Base-by-base conservation (phyloP, 2,888 invertebrate genomes). In the Imbricaverruca yamaguchii region DNA sequence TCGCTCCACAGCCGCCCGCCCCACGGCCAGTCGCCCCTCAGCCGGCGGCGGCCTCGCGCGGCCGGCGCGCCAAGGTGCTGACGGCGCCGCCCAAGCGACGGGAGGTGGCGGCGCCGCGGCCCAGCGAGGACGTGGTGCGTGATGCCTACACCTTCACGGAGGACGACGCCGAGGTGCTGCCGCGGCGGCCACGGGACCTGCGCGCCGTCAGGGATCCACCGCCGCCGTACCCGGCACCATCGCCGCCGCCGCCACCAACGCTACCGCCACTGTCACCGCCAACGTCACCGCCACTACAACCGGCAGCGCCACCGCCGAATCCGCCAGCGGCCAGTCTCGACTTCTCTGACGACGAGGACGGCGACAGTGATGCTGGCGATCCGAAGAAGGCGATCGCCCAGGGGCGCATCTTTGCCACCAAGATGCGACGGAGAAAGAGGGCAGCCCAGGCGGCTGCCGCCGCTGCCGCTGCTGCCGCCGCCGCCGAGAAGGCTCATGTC, bases 331-430 rank as follows among this genome's bases (percentile, higher is more conserved):
- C 39, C 39, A 39, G 39, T 39, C 39, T 39, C 4, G 39, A 39
- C 39, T 39, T 39, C 39, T 39, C 39, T 4, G 39, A 39, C 39
- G 59, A 67, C n/a, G 65, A 67, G n/a, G 79, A 79, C 79, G 79
- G 57, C 12, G 56, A 78, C 55, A 79, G 79, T 23, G 79, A 79
- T 25, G 25, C n/a, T 18, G 79, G 57, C 79, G n/a, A n/a, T 12
- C 79, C 79, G 11, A 79, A 79, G 56, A 79, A 79, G 57, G 79
- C 57, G 1, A 79, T 79, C 25, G 79, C 79, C 12, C 79, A 79
- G 57, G 79, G 79, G 23, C 57, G 79, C 23, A 79, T 79, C 57
- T 79, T 79, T 15, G 79, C 79, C 7, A 57, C 79, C 10, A 79
- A 79, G 57, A 11, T 79, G 79, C n/a, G 79, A 4, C n/a, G 57